Evolutionary conservation across 2,113 vertebrate genomes (phyloP).

Genomic region (Anoura caudifer): DNA sequence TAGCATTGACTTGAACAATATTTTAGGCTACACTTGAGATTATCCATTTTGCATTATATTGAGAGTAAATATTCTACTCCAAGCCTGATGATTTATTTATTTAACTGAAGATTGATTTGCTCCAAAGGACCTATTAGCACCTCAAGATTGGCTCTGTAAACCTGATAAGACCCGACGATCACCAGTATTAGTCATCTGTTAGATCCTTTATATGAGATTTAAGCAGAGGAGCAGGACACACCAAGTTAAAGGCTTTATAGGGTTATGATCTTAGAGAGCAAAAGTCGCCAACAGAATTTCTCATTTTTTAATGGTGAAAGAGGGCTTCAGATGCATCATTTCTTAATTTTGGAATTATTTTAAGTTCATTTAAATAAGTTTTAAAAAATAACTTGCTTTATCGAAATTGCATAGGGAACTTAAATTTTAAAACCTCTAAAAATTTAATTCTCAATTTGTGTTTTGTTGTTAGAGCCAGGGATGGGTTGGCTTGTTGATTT

Average conservation of each 20-base stretch:
- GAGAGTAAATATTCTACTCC: constrained; percentile 2
- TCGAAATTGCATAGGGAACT: background rate
- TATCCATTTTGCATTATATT: constrained; percentile 4
- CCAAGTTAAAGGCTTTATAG: background rate
- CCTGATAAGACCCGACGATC: constrained; percentile 41
- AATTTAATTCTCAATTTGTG: background rate
- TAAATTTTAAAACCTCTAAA: background rate
- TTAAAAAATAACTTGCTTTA: background rate
- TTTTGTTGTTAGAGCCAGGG: background rate
- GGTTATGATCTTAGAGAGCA: background rate
- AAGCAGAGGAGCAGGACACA: background rate
- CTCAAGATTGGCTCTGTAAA: constrained; percentile 46
- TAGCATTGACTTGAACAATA: background rate
- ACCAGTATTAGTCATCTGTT: constrained; percentile 28
- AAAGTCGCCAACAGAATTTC: background rate
- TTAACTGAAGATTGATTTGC: constrained; percentile 43
- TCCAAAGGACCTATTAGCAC: constrained; percentile 23
- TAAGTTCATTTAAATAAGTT: background rate
- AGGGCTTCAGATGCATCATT: background rate
- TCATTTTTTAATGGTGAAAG: constrained; percentile 14
- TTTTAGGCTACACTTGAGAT: constrained; percentile 19
- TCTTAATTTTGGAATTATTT: background rate
- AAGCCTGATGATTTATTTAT: constrained; percentile 55
- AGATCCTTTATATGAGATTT: constrained; percentile 34
- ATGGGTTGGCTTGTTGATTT: background rate